Percentiles rank a stretch among this genome's conserved stretches.
Conservation (phyloP, 1,140 invertebrate species). For the Helicoverpa armigera region DNA sequence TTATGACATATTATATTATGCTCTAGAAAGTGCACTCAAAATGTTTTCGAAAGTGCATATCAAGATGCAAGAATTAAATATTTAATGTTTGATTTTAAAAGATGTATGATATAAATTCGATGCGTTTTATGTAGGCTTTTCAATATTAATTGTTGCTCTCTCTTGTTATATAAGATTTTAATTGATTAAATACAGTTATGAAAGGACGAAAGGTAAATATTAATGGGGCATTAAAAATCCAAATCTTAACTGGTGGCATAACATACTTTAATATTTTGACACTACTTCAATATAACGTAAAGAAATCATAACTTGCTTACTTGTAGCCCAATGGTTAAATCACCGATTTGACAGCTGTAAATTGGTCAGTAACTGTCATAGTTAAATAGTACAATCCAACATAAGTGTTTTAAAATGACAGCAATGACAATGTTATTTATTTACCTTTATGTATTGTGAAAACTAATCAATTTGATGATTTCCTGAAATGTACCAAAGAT, state of each 20-base stretch:
- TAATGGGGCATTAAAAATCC: neutral
- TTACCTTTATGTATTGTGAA: too few relatives aligned
- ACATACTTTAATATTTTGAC: too few relatives aligned
- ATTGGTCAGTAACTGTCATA: too few relatives aligned
- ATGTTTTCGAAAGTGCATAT: slow-evolving; percentile 31
- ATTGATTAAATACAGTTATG: slow-evolving; percentile 16
- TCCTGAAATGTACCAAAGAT: too few relatives aligned
- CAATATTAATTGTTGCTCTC: slow-evolving; percentile 6
- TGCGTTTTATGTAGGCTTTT: neutral
- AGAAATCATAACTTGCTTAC: too few relatives aligned
- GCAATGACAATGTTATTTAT: too few relatives aligned
- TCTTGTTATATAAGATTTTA: neutral
- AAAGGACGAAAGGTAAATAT: neutral
- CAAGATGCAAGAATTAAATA: neutral
- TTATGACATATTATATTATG: slow-evolving; percentile 27
- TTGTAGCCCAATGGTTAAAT: too few relatives aligned
- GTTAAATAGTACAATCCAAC: too few relatives aligned
- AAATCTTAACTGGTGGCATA: neutral
- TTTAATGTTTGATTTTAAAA: slow-evolving; percentile 30
- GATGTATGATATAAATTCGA: neutral
- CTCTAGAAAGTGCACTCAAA: slow-evolving; percentile 20
- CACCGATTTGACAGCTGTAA: too few relatives aligned
- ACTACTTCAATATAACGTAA: too few relatives aligned
- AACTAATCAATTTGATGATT: too few relatives aligned
- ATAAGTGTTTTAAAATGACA: too few relatives aligned